A percentile compares a stretch with the other conserved stretches of the same genome.
Evolutionary conservation across 2,113 vertebrate species (phyloP).

Genomic region (Agapornis roseicollis): DNA sequence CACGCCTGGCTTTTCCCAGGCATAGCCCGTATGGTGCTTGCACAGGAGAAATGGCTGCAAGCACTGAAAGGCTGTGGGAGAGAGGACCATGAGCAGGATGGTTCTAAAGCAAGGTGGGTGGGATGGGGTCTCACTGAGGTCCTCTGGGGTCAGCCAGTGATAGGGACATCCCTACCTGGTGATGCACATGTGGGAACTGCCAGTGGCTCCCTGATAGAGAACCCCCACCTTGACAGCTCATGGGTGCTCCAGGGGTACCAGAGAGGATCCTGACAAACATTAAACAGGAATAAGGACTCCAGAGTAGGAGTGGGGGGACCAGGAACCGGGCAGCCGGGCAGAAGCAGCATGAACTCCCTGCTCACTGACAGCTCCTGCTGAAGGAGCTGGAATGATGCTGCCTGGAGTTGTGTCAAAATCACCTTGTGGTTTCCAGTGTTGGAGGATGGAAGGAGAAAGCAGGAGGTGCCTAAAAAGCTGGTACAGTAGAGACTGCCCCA

Average conservation of each 20-base stretch:
- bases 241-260: neutral
- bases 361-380: neutral
- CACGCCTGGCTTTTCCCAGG: neutral
- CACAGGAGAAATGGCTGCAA: neutral
- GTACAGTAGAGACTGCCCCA: neutral
- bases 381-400: neutral
- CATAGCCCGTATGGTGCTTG: neutral
- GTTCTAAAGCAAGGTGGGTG: neutral
- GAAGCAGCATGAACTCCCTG: neutral
- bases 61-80: neutral
- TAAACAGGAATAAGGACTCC: neutral
- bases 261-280: neutral
- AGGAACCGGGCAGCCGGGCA: rapidly evolving
- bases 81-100: neutral
- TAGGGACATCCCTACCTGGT: rapidly evolving
- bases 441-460: neutral
- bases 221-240: neutral
- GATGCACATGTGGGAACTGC: rapidly evolving
- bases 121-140: neutral
- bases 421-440: neutral
- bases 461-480: neutral
- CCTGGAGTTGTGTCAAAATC: neutral
- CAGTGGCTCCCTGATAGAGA: rapidly evolving
- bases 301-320: neutral
- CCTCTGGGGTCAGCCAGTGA: neutral